Conservation (phyloP, 2,797 vertebrate genomes). For the Periparus ater region DNA sequence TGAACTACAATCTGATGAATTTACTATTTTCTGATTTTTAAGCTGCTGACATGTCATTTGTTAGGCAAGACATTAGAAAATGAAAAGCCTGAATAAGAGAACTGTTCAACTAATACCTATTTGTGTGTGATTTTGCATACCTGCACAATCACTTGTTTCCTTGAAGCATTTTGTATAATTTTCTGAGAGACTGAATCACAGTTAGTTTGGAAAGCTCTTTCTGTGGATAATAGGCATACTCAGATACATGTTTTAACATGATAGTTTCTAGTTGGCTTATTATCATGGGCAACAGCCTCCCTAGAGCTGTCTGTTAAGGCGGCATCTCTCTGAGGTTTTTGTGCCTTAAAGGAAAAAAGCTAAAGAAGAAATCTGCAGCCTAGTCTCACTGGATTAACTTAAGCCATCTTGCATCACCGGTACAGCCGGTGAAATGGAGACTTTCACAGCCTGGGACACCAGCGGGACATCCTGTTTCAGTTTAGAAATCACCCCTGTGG, state of each 20-base stretch:
- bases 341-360: slow-evolving; percentile 32
- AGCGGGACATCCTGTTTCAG: slow-evolving; percentile 87
- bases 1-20: not conserved
- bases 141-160: not conserved
- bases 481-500: slow-evolving; percentile 77
- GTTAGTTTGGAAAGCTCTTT: not conserved
- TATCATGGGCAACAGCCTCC: not conserved
- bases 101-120: not conserved
- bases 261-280: slow-evolving; percentile 20
- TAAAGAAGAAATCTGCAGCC: slow-evolving; percentile 36
- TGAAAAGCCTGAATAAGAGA: not conserved
- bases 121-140: not conserved
- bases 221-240: slow-evolving; percentile 17
- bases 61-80: not conserved
- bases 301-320: not conserved
- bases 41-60: not conserved
- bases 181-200: not conserved
- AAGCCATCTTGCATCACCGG: slow-evolving; percentile 64
- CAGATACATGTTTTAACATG: slow-evolving; percentile 49
- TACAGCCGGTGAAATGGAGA: not conserved
- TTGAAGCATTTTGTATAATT: not conserved
- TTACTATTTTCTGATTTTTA: not conserved
- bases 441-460: slow-evolving; percentile 77
- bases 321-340: slow-evolving; percentile 52
- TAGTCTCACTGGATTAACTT: slow-evolving; percentile 75